These are phyloP conservation scores for Enteromius mattozi DNA, from an alignment of 2,797 vertebrate genomes.

Conservation along the genomic window DNA sequence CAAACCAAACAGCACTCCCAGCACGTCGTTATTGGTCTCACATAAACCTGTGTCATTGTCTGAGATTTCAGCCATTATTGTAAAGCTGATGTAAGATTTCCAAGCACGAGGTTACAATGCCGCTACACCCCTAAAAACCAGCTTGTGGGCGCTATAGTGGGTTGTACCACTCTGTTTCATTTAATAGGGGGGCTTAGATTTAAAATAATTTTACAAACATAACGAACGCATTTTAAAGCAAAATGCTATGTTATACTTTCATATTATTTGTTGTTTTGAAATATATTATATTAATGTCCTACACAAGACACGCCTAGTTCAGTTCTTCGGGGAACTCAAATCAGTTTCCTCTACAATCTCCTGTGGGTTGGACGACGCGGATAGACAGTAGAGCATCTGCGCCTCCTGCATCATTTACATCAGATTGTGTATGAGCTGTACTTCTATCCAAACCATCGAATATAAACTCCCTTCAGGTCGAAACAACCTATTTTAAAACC, in stretches of 20 bases:
- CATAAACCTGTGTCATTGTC: background rate
- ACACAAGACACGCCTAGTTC: conserved; percentile 2
- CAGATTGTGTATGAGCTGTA: background rate
- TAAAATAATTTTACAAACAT: background rate
- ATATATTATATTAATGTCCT: background rate
- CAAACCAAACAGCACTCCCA: background rate
- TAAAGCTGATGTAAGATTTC: conserved; percentile 21
- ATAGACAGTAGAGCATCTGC: conserved; percentile 35
- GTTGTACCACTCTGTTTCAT: conserved; percentile 47
- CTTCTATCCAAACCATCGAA: background rate
- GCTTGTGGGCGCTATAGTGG: conserved; percentile 46
- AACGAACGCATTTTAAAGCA: background rate
- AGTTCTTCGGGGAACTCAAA: background rate
- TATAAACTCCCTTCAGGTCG: background rate
- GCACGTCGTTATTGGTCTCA: background rate
- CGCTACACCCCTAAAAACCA: conserved; percentile 17
- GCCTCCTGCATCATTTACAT: conserved; percentile 38
- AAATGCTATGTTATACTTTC: no score
- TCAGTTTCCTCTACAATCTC: background rate
- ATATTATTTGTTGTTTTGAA: background rate
- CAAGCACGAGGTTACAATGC: conserved; percentile 43
- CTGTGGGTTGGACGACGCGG: background rate
- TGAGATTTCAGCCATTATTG: conserved; percentile 11
- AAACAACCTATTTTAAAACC: background rate
- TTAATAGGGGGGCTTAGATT: background rate